These are phyloP conservation scores for Zingel zingel DNA, from an alignment of 2,113 vertebrate species.

Conservation along the genomic window DNA sequence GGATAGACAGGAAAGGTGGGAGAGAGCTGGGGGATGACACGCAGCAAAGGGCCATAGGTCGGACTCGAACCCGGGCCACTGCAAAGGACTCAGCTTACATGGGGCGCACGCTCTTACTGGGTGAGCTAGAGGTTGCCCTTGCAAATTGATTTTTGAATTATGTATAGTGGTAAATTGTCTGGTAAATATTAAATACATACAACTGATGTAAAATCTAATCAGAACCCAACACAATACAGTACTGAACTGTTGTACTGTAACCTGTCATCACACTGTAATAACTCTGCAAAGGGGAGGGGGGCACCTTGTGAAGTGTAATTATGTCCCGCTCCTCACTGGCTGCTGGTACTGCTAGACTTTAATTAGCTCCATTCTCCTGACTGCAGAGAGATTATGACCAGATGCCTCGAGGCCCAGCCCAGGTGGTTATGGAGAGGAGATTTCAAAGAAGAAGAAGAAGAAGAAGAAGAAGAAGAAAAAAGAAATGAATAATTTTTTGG, in stretches of 20 bases:
- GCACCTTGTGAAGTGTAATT: conserved; percentile 62
- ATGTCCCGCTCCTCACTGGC: conserved; percentile 56
- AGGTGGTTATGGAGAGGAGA: conserved; percentile 62
- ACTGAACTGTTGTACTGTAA: conserved; percentile 2
- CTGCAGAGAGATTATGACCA: conserved; percentile 65
- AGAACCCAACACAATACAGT: neutral
- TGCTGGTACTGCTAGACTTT: conserved; percentile 62
- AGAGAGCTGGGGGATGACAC: too few species aligned
- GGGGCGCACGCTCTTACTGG: too few species aligned
- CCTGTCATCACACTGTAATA: conserved; percentile 29
- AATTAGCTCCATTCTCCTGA: conserved; percentile 72
- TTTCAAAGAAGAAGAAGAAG: conserved; percentile 37
- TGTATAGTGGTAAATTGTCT: neutral
- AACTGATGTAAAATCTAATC: neutral
- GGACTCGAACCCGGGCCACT: too few species aligned
- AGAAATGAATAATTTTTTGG: conserved; percentile 36
- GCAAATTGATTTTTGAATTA: neutral
- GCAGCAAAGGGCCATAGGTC: too few species aligned
- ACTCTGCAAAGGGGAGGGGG: conserved; percentile 20
- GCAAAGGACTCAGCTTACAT: too few species aligned
- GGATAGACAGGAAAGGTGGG: too few species aligned
- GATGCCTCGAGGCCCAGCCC: conserved; percentile 56
- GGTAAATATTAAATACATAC: neutral
- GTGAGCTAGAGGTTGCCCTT: too few species aligned
- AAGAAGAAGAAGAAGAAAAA: neutral